Base-by-base conservation (phyloP, 2,113 vertebrate species). In the Sinocyclocheilus rhinocerous region DNA sequence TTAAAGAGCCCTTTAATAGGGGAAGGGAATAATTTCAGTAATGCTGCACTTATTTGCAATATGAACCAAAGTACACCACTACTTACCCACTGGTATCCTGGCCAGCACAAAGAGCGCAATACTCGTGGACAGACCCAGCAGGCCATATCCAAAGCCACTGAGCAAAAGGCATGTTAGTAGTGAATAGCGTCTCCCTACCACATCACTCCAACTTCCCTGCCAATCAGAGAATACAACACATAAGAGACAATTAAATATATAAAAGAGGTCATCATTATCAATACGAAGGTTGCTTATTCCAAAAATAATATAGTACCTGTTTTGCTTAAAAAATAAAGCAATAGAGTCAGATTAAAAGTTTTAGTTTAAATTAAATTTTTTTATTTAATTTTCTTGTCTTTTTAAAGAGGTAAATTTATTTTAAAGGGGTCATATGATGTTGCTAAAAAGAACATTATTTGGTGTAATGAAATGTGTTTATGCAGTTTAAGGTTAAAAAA, bases 181-280 rank as follows among this genome's bases (percentile, higher is more conserved):
- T 12, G 97, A 97, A 91, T 93, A 91, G 0, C 84, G 93, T 85
- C 96, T 96, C 84, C 98, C 98, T n/a, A 96, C 95, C 85, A 98
- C 85, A 39, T 99, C 98, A 67, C 98, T 99, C 98, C 98, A 99
- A 92, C 96, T 97, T 84, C 98, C 98, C 98, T 99, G 93, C 84
- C 72, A 86, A 42, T 1, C 52, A 48, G 26, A 24, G 3, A 52
- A 36, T 12, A 50, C 9, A 52, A 52, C 45, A 76, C 3, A 1
- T 65, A 65, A 65, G 61, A 65, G 1, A 13, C 20, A n/a, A n/a
- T n/a, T 4, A 73, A 73, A 61, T 57, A 57, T 18, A 29, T 33
- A 77, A 76, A 48, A 26, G 4, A 22, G 29, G 10, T 22, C 29
- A 36, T 42, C 29, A 36, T 42, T 11, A 39, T 59, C 26, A 79